phyloP scores from a whole-genome alignment of 2,888 invertebrate genomes.

The Idaea biselata region DNA sequence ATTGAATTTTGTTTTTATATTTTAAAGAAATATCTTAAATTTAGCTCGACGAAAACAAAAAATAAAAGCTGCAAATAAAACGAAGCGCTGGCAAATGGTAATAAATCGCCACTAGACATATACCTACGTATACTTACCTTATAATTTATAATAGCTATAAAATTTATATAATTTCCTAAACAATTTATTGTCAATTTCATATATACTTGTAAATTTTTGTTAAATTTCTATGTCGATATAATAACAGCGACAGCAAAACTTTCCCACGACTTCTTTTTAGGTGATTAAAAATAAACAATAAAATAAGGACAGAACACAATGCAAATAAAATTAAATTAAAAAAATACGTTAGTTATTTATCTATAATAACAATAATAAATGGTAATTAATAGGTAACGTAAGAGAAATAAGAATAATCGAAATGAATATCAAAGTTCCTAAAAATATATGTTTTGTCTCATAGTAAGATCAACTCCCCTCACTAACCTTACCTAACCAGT shows the following conservation, averaged over 20 bases:
- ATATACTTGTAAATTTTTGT: too few relatives aligned
- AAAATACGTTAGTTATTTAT: constrained; percentile 20
- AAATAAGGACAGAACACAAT: constrained; percentile 35
- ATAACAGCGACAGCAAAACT: constrained; percentile 53
- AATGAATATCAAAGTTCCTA: neutral
- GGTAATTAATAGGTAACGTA: neutral
- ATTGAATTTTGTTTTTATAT: constrained; percentile 8
- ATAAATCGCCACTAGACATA: constrained; percentile 49
- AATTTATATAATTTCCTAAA: constrained; percentile 29
- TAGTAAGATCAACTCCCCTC: too few relatives aligned
- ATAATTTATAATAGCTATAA: constrained; percentile 16
- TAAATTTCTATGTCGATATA: constrained; percentile 23
- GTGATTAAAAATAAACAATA: constrained; percentile 22
- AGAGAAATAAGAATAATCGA: neutral
- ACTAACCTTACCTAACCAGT: too few relatives aligned
- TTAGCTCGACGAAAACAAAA: constrained; percentile 36
- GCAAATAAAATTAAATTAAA: constrained; percentile 42
- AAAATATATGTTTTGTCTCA: too few relatives aligned
- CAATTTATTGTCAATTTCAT: constrained; percentile 20
- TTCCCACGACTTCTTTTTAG: constrained; percentile 10
- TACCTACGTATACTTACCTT: constrained; percentile 46
- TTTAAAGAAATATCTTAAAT: constrained; percentile 27
- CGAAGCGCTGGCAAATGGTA: constrained; percentile 50
- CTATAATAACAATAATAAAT: constrained; percentile 5
- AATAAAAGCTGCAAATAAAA: constrained; percentile 67